These are phyloP conservation scores for Tribolium freemani DNA, from an alignment of 2,888 invertebrate genomes.

Conservation along the genomic window DNA sequence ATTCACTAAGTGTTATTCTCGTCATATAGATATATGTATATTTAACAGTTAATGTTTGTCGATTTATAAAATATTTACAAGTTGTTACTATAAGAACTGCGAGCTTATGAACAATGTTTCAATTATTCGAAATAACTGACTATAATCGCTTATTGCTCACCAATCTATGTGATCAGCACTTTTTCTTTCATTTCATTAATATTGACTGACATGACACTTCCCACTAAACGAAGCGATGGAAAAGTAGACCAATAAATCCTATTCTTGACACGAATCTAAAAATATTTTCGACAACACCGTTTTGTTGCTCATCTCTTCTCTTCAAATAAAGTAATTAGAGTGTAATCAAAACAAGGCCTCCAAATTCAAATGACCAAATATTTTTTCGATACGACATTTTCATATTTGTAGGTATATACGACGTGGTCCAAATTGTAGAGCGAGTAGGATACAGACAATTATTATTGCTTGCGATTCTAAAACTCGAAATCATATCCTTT, in stretches of 20 bases:
- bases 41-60: slow-evolving; percentile 4
- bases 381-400: background rate
- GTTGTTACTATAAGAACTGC: background rate
- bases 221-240: background rate
- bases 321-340: background rate
- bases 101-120: slow-evolving; percentile 4
- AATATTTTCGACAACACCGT: background rate
- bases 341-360: background rate
- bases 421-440: slow-evolving; percentile 32
- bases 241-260: background rate
- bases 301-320: background rate
- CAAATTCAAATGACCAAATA: background rate
- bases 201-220: background rate
- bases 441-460: slow-evolving; percentile 3
- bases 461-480: slow-evolving; percentile 15
- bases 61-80: slow-evolving; percentile 2
- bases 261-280: background rate
- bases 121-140: background rate
- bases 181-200: background rate
- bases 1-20: slow-evolving; percentile 17
- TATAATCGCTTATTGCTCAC: slow-evolving; percentile 13
- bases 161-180: background rate
- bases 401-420: slow-evolving; percentile 11
- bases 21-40: slow-evolving; percentile 6
- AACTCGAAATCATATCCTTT: background rate